These are phyloP conservation scores for Charadrius vociferus DNA, from an alignment of 2,113 vertebrate species.

Conservation along the genomic window DNA sequence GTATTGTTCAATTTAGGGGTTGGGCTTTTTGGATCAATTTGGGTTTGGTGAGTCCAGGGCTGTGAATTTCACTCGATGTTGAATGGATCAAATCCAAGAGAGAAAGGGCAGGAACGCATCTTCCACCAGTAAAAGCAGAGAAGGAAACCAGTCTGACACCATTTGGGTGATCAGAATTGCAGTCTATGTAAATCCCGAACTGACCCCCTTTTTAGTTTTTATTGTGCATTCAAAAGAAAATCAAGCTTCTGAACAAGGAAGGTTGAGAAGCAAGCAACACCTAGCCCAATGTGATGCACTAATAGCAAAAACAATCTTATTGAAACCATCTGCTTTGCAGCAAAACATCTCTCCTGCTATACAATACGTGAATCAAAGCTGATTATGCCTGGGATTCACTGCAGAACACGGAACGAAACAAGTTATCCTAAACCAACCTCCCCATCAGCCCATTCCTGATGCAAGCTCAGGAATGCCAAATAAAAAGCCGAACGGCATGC, in stretches of 20 bases:
- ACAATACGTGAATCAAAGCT: not conserved
- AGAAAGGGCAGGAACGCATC: not conserved
- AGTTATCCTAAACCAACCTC: not conserved
- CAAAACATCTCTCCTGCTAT: not conserved
- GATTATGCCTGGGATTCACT: accelerated
- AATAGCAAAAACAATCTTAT: not conserved
- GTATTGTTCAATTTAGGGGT: not conserved
- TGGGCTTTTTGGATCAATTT: not conserved
- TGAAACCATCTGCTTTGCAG: not conserved
- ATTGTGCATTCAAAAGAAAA: not conserved
- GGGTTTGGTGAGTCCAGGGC: not conserved
- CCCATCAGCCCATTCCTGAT: accelerated
- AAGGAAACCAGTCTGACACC: not conserved
- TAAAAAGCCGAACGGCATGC: not conserved
- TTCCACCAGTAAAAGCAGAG: not conserved
- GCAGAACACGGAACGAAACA: not conserved
- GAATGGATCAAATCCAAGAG: not conserved
- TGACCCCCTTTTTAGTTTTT: not conserved
- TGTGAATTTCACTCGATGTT: not conserved
- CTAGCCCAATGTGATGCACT: not conserved
- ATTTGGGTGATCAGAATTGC: not conserved
- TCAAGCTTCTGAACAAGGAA: not conserved
- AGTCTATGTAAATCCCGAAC: not conserved
- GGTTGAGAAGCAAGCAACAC: not conserved
- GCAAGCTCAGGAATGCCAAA: not conserved